These are phyloP conservation scores for Callaeas wilsoni DNA, from an alignment of 2,113 vertebrate genomes.

Conservation along the genomic window DNA sequence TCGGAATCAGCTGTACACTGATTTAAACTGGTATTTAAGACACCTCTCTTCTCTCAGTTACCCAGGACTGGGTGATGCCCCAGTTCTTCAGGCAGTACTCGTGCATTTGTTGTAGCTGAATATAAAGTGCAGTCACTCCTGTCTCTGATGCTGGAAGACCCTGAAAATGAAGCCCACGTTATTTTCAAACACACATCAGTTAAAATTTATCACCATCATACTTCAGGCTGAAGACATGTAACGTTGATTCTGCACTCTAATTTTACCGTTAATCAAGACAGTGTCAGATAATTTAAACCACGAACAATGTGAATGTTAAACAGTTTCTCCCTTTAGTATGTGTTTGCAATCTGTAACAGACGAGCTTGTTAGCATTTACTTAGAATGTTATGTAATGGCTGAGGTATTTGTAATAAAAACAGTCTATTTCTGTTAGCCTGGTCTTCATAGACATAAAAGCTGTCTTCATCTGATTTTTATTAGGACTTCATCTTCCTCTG, in stretches of 20 bases:
- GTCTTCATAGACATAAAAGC: constrained; percentile 26
- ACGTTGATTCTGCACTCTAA: not conserved
- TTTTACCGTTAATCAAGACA: not conserved
- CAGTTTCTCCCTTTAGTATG: not conserved
- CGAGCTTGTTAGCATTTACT: constrained; percentile 1
- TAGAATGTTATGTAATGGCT: constrained; percentile 44
- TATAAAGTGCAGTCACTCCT: not conserved
- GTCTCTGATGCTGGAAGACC: not conserved
- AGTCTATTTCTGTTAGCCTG: constrained; percentile 48
- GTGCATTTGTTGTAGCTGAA: not conserved
- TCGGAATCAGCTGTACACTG: not conserved
- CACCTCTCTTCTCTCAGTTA: not conserved
- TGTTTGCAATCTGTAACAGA: constrained; percentile 2
- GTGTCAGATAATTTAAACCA: not conserved
- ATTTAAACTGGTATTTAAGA: not conserved
- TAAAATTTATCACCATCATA: not conserved
- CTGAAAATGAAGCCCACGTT: not conserved
- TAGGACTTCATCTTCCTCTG: constrained; percentile 24
- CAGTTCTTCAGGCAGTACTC: not conserved
- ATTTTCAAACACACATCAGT: not conserved
- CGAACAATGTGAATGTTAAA: not conserved
- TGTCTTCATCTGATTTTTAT: constrained; percentile 55
- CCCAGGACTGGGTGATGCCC: not conserved
- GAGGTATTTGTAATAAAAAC: constrained; percentile 62
- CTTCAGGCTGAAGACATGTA: not conserved